A percentile compares a stretch with the other conserved stretches of the same genome.
phyloP scores from a whole-genome alignment of 1,140 invertebrate genomes.

The Vanessa tameamea region DNA sequence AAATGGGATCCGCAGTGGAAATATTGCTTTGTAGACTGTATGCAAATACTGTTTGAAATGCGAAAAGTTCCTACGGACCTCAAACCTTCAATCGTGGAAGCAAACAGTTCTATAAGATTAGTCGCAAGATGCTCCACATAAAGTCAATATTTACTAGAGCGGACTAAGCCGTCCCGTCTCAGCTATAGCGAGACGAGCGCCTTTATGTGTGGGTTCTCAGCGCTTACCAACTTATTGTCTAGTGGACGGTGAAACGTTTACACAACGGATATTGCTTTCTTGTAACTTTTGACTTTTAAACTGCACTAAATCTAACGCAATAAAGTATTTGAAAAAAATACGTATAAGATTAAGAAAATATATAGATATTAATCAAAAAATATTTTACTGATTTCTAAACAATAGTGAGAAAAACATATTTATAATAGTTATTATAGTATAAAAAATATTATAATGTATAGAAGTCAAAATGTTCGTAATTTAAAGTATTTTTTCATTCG shows the following conservation, averaged over 20 bases:
- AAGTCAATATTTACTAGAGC: slow-evolving; percentile 39
- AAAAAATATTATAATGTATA: no score
- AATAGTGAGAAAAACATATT: no score
- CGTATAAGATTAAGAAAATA: not conserved
- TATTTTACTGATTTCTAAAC: not conserved
- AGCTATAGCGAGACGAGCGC: slow-evolving; percentile 23
- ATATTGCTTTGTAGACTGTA: slow-evolving; percentile 26
- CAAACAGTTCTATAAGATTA: slow-evolving; percentile 42
- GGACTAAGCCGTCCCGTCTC: slow-evolving; percentile 28
- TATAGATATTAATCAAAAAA: not conserved
- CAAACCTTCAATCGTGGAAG: slow-evolving; percentile 39
- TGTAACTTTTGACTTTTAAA: slow-evolving; percentile 17
- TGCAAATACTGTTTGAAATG: slow-evolving; percentile 38
- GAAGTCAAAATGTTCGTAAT: no score
- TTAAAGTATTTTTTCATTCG: no score
- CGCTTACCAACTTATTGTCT: slow-evolving; percentile 55
- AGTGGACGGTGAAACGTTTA: slow-evolving; percentile 56
- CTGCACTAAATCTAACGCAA: not conserved
- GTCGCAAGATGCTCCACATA: slow-evolving; percentile 30
- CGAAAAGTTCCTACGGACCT: slow-evolving; percentile 39
- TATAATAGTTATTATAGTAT: no score
- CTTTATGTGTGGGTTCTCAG: slow-evolving; percentile 47
- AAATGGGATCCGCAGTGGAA: slow-evolving; percentile 28
- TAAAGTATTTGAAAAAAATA: not conserved
- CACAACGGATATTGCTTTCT: slow-evolving; percentile 55